Evolutionary conservation across 2,113 vertebrate genomes (phyloP), one percentile per base, ranked within the genome.

Genomic region (Balaeniceps rex): DNA sequence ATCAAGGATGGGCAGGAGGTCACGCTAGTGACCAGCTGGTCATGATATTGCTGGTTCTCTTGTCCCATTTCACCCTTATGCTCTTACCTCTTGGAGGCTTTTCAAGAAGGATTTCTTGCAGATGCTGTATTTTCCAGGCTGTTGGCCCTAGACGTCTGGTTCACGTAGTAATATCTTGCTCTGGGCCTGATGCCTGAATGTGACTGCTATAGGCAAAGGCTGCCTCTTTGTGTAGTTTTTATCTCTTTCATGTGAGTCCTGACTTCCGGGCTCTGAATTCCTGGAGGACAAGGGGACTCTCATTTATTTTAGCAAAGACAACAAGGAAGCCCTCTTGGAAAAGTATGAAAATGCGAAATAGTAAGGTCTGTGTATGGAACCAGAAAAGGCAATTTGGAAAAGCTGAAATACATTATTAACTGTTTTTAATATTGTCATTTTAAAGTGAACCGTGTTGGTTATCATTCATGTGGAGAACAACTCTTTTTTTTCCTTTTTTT

Each of bases 31-130:
- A 44, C 42, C 42, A 44, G 0, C 25, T 78, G 38, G n/a, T 75
- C 44, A 5, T 38, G 44, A 24, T 28, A 23, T n/a, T 12, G 4
- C 57, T 36, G 31, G 25, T 69, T 78, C 29, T 51, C 38, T 63
- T 78, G 40, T 14, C 81, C 38, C 33, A 6, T 6, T 1, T 60
- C 25, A n/a, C 25, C 18, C 21, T 55, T 49, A 40, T 0, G 0
- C 6, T 60, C 12, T 46, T 57, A 46, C 11, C 38, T 75, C 51
- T 31, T 42, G 19, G 29, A 55, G 25, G n/a, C 12, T 82, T 85
- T 72, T 78, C n/a, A 40, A 72, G 54, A 46, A 51, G 14, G 10
- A 8, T 51, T 78, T 78, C 60, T 69, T 82, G 36, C 25, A 88
- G 26, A 17, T 36, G 34, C 60, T 38, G 6, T 38, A 4, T 55